These are phyloP conservation scores for Pteria penguin DNA, from an alignment of 2,888 invertebrate species.

Conservation along the genomic window DNA sequence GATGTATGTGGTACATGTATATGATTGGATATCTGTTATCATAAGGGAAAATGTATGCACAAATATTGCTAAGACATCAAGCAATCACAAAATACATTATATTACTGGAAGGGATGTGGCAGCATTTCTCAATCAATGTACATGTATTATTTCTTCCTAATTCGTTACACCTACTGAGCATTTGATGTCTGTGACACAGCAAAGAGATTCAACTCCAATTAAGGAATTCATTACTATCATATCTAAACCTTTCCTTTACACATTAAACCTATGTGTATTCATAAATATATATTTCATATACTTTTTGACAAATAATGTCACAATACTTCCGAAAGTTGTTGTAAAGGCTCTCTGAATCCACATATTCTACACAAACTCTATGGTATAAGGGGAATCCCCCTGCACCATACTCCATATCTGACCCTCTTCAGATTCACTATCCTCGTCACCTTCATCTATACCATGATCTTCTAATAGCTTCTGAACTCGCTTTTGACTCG, in stretches of 20 bases:
- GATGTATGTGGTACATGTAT: too few species aligned
- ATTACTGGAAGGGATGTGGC: neutral
- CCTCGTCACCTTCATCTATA: constrained; percentile 65
- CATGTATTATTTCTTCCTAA: too few species aligned
- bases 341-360: too few species aligned
- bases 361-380: constrained; percentile 59
- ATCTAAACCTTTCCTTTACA: too few species aligned
- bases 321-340: too few species aligned
- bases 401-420: constrained; percentile 71
- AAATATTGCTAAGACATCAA: neutral
- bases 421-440: constrained; percentile 68
- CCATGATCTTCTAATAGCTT: constrained; percentile 67
- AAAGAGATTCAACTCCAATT: neutral
- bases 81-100: neutral
- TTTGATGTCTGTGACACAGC: neutral
- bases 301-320: too few species aligned
- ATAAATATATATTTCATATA: too few species aligned
- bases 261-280: too few species aligned
- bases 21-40: too few species aligned
- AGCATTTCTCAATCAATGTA: neutral
- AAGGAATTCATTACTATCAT: too few species aligned
- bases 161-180: too few species aligned
- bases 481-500: constrained; percentile 52
- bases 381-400: constrained; percentile 66
- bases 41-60: too few species aligned